These are phyloP conservation scores for Drosophila merina DNA, from an alignment of 2,888 invertebrate species.

Conservation along the genomic window DNA sequence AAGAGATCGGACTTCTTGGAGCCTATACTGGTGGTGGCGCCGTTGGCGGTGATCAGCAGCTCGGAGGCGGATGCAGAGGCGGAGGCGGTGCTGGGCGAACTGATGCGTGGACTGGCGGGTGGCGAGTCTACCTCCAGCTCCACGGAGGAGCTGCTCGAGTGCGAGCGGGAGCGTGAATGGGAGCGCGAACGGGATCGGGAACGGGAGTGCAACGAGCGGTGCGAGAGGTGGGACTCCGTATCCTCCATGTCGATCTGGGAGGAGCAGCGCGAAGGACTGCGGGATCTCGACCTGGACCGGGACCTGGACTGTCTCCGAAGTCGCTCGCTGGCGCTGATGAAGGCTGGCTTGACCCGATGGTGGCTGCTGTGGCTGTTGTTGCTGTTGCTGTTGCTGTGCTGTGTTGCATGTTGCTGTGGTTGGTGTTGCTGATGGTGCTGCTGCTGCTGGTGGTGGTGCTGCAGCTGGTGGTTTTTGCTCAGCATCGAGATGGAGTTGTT, in stretches of 20 bases:
- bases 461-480: slow-evolving; percentile 80
- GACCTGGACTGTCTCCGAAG: slow-evolving; percentile 71
- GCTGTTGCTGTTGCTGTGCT: slow-evolving; percentile 50
- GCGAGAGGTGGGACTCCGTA: slow-evolving; percentile 67
- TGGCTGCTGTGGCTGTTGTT: slow-evolving; percentile 40
- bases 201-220: slow-evolving; percentile 71
- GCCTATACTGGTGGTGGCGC: slow-evolving; percentile 76
- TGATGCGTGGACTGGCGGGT: slow-evolving; percentile 83
- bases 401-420: slow-evolving; percentile 25
- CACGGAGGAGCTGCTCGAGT: slow-evolving; percentile 86
- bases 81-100: slow-evolving; percentile 74
- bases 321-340: slow-evolving; percentile 82
- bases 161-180: slow-evolving; percentile 68
- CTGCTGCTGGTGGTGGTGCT: slow-evolving; percentile 57
- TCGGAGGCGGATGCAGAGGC: slow-evolving; percentile 76
- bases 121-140: slow-evolving; percentile 92
- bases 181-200: slow-evolving; percentile 69
- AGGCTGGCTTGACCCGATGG: slow-evolving; percentile 85
- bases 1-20: slow-evolving; percentile 91
- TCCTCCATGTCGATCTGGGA: slow-evolving; percentile 81
- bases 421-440: slow-evolving; percentile 29
- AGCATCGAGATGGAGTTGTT: slow-evolving; percentile 82
- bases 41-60: slow-evolving; percentile 81
- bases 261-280: slow-evolving; percentile 77
- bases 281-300: slow-evolving; percentile 74